A percentile compares a stretch with the other conserved stretches of the same genome.
Conservation (phyloP, 2,797 vertebrate genomes). For the Falco naumanni region DNA sequence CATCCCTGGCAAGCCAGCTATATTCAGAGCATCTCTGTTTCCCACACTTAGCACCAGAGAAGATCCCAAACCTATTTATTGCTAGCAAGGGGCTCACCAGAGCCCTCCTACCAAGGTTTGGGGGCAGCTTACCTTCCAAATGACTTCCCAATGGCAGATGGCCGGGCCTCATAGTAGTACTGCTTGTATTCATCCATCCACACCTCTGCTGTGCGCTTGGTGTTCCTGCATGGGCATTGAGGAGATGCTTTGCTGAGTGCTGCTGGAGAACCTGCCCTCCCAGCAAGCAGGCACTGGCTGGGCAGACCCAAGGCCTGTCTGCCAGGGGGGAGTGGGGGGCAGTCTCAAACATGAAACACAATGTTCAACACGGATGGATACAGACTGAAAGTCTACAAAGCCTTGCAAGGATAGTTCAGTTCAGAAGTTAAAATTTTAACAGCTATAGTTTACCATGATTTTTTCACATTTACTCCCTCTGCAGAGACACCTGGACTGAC, state of each 20-base stretch:
- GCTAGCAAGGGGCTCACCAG: neutral
- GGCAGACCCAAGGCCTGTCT: neutral
- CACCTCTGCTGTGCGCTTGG: constrained; percentile 94
- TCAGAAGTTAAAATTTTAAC: neutral
- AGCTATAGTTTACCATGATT: neutral
- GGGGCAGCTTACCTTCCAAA: constrained; percentile 88
- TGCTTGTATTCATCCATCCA: constrained; percentile 99
- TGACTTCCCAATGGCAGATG: constrained; percentile 92
- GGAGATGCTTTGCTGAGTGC: neutral
- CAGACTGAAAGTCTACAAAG: neutral
- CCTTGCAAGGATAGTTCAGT: neutral
- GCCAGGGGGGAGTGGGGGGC: neutral
- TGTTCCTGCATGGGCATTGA: constrained; percentile 83
- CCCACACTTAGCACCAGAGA: neutral
- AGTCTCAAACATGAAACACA: neutral
- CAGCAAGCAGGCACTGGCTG: fast-evolving
- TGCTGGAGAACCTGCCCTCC: neutral
- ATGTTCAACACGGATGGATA: neutral
- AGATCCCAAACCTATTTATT: neutral
- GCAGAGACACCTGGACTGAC: neutral
- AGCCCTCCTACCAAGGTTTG: neutral
- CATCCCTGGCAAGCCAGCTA: neutral
- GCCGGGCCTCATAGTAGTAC: constrained; percentile 95
- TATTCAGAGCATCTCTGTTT: neutral
- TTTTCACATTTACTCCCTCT: neutral